Percentiles rank a stretch among this genome's conserved stretches.
Evolutionary conservation across 2,113 vertebrate species (phyloP).

Genomic region (Bucco capensis): DNA sequence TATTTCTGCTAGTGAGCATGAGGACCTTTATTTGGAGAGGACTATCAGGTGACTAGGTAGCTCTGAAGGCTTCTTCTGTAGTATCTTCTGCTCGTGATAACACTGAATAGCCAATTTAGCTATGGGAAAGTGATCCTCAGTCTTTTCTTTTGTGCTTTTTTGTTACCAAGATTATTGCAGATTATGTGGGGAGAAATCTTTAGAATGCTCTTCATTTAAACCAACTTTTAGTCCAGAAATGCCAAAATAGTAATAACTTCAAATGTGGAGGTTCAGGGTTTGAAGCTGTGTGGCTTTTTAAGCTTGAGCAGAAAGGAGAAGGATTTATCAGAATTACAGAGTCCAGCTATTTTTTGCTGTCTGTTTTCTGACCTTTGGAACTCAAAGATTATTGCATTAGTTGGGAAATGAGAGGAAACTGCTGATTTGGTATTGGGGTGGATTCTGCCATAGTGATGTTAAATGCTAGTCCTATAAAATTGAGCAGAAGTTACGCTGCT

Average conservation of each 20-base stretch:
- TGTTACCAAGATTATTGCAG: not conserved
- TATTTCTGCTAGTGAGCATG: not conserved
- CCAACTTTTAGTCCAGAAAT: not conserved
- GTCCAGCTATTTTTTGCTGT: not conserved
- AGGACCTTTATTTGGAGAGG: not conserved
- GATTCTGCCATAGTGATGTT: not conserved
- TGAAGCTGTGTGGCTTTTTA: not conserved
- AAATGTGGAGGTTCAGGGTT: not conserved
- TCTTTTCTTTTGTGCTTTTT: not conserved
- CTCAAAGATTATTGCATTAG: not conserved
- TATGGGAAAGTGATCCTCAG: not conserved
- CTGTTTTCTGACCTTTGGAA: constrained; percentile 25
- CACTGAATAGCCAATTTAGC: not conserved
- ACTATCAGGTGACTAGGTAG: not conserved
- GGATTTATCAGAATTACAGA: not conserved
- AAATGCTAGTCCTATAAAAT: not conserved
- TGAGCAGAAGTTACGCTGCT: not conserved
- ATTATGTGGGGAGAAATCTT: not conserved
- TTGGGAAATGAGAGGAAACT: not conserved
- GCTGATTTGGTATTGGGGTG: not conserved
- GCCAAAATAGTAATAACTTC: not conserved
- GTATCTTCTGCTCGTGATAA: not conserved
- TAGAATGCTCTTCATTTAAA: not conserved
- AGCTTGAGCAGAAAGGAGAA: not conserved
- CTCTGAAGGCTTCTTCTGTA: not conserved